Conservation (phyloP, 2,113 vertebrate genomes). For the Chaetops frenatus region DNA sequence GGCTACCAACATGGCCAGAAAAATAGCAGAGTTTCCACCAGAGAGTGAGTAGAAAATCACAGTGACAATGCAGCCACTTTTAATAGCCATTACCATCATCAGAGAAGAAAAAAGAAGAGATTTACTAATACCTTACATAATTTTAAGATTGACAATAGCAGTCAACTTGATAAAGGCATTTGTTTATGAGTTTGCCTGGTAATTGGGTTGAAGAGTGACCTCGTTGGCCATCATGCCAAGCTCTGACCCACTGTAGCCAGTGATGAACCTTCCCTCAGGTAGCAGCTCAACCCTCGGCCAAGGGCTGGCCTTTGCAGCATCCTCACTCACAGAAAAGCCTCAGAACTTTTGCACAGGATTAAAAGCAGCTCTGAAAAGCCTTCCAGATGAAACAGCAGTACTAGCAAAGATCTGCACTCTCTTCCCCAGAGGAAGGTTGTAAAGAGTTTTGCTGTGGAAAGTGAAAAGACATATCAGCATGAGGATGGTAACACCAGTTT, state of each 20-base stretch:
- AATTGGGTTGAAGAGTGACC: not conserved
- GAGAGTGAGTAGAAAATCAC: not conserved
- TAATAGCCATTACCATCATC: not conserved
- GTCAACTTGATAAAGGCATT: not conserved
- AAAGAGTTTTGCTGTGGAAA: not conserved
- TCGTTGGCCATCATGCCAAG: not conserved
- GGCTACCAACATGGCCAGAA: not conserved
- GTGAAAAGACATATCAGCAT: not conserved
- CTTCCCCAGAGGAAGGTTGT: not conserved
- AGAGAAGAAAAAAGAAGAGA: not conserved
- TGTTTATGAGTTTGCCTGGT: not conserved
- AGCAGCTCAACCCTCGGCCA: rapidly evolving
- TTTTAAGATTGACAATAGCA: not conserved
- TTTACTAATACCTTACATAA: not conserved
- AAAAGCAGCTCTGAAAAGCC: not conserved
- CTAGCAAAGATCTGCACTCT: not conserved
- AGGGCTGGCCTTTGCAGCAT: rapidly evolving
- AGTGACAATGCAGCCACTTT: not conserved
- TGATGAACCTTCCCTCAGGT: not conserved
- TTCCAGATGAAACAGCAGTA: not conserved
- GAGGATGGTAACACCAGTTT: not conserved
- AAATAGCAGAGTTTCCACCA: not conserved
- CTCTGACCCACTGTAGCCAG: not conserved
- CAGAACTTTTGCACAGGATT: not conserved
- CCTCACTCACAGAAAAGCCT: not conserved